Conservation (phyloP, 1,140 invertebrate species). For the Nomia melanderi region DNA sequence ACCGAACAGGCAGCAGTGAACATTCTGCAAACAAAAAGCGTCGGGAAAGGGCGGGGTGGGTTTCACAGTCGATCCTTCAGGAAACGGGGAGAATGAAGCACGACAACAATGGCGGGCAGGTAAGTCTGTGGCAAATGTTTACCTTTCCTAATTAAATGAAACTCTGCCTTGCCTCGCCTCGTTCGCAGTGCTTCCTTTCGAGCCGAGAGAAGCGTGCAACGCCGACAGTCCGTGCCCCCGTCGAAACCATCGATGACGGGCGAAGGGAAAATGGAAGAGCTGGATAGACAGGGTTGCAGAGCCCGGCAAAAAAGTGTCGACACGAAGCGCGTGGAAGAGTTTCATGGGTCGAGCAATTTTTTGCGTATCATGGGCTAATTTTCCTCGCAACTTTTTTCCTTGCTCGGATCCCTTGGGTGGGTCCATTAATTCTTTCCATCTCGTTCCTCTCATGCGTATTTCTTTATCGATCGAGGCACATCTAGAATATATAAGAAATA, state of each 20-base stretch:
- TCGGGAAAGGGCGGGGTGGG: background rate
- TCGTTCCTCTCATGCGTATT: background rate
- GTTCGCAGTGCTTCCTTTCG: constrained; percentile 1
- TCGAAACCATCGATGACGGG: background rate
- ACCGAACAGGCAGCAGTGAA: background rate
- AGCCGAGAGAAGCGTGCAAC: background rate
- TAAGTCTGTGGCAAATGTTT: constrained; percentile 50
- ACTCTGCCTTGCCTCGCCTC: background rate
- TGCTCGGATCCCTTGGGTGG: no score
- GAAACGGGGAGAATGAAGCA: constrained; percentile 18
- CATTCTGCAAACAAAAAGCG: constrained; percentile 32
- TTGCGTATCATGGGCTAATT: background rate
- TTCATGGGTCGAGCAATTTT: background rate
- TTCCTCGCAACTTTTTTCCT: background rate
- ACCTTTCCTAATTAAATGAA: constrained; percentile 57
- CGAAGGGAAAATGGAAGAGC: background rate
- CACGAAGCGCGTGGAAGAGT: background rate
- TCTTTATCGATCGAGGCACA: no score
- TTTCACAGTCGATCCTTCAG: constrained; percentile 37
- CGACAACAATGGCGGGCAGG: constrained; percentile 42
- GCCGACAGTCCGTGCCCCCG: no score
- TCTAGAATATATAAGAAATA: no score
- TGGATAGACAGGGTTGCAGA: background rate
- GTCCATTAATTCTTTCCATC: background rate
- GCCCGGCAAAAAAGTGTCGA: constrained; percentile 5